Base-by-base conservation (phyloP, 1,140 invertebrate species). In the Macrotrachela quadricornifera region DNA sequence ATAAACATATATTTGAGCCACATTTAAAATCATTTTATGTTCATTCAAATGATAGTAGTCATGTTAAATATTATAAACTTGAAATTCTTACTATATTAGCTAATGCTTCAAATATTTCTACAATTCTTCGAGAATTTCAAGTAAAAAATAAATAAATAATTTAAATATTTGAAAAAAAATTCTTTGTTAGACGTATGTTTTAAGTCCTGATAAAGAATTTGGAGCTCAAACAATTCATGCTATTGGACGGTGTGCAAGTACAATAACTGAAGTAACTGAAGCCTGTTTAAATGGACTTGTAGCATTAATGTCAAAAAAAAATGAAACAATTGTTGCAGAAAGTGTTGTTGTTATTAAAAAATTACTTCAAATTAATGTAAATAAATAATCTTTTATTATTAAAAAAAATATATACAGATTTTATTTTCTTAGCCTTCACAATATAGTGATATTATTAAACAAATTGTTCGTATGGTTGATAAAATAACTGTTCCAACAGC, bases 11-110 rank as follows among this genome's bases (percentile, higher is more conserved):
- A 72, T 99, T 99, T 74, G 87, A 95, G 62, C 84, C 88, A n/a
- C 91, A 85, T 66, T 72, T 99, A 38, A 97, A 96, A 66, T 91
- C 83, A 46, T 99, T 99, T 70, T 99, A 95, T 72, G 85, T 99
- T 0, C 77, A 88, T 57, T 88, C 82, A 45, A 88, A 82, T 56
- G 94, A 99, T 73, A 82, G 87, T 6, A 90, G 85, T 1, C 88
- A 94, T 63, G 82, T 97, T 21, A 97, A 97, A 69, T 73, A 95
- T 39, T 73, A 96, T n/a, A 99, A 99, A 69, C 71, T 99, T 57
- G 87, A 96, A 69, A 92, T 99, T 57, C 69, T 99, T 16, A 96
- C 92, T 0, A 95, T 87, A 73, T 72, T 99, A 52, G 88, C 88
- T 1, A 91, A 83, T 11, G 88, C 92, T 66, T 78, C 79, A 2